Evolutionary conservation across 2,888 invertebrate genomes (phyloP).

Genomic region (Scelioninae gen. 2): DNA sequence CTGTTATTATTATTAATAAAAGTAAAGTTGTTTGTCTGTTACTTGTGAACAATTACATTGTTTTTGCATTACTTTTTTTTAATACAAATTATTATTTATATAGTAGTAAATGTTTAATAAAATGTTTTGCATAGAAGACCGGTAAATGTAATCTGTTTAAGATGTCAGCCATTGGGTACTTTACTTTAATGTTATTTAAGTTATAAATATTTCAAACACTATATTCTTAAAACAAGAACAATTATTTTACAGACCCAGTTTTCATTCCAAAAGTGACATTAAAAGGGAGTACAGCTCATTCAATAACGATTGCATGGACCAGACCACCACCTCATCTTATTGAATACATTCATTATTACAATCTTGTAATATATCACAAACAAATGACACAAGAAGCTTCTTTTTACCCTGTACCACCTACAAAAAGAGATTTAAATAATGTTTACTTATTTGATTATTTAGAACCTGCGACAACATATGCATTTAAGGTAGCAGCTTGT

Average conservation of each 20-base stretch:
- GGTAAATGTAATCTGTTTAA: too few species aligned
- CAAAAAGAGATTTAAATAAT: slow-evolving; percentile 35
- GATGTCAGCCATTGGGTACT: too few species aligned
- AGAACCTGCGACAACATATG: slow-evolving; percentile 87
- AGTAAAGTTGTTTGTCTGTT: too few species aligned
- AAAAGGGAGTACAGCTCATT: slow-evolving; percentile 82
- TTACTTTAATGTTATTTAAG: too few species aligned
- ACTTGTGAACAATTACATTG: too few species aligned
- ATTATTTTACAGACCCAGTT: slow-evolving; percentile 79
- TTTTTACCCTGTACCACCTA: slow-evolving; percentile 74
- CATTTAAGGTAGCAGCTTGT: slow-evolving; percentile 88
- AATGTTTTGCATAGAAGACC: too few species aligned
- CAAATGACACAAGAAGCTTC: slow-evolving; percentile 78
- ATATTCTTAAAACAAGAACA: slow-evolving; percentile 7
- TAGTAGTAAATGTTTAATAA: too few species aligned
- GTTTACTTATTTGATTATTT: slow-evolving; percentile 86
- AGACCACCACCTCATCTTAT: slow-evolving; percentile 81
- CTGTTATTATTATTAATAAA: too few species aligned
- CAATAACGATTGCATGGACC: slow-evolving; percentile 89
- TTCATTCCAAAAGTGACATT: slow-evolving; percentile 88
- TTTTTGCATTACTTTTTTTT: too few species aligned
- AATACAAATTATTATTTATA: too few species aligned
- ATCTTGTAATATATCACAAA: slow-evolving; percentile 78
- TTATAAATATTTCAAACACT: too few species aligned
- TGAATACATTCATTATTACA: slow-evolving; percentile 86